Conservation (phyloP, 2,113 vertebrate genomes). For the Buteo buteo region DNA sequence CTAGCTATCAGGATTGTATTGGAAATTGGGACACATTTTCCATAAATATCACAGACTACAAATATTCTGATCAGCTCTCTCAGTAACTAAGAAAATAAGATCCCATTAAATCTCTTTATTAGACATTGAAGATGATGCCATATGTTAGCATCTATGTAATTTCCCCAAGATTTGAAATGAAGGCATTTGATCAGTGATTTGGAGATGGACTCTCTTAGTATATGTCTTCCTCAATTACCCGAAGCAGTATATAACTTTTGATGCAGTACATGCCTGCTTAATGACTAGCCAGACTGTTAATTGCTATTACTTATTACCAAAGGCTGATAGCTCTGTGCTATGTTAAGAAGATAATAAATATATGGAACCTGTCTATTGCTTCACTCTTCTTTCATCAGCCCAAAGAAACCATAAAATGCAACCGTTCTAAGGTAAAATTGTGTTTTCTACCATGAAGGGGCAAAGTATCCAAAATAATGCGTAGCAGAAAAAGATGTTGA, state of each 20-base stretch:
- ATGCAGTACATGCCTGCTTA: neutral
- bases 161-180: neutral
- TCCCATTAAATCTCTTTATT: neutral
- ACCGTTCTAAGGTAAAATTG: neutral
- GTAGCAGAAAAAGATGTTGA: neutral
- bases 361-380: neutral
- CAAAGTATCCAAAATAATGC: neutral
- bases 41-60: neutral
- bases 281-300: neutral
- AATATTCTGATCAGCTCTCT: neutral
- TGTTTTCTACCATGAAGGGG: neutral
- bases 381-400: neutral
- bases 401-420: neutral
- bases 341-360: neutral
- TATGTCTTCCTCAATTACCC: neutral
- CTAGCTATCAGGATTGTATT: neutral
- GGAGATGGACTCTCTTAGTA: neutral
- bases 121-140: neutral
- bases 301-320: neutral
- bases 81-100: neutral
- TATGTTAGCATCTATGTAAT: neutral
- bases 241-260: neutral
- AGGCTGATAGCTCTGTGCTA: neutral
- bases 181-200: neutral
- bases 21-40: neutral